phyloP scores from a whole-genome alignment of 2,888 invertebrate genomes.

The Hipparchia semele region DNA sequence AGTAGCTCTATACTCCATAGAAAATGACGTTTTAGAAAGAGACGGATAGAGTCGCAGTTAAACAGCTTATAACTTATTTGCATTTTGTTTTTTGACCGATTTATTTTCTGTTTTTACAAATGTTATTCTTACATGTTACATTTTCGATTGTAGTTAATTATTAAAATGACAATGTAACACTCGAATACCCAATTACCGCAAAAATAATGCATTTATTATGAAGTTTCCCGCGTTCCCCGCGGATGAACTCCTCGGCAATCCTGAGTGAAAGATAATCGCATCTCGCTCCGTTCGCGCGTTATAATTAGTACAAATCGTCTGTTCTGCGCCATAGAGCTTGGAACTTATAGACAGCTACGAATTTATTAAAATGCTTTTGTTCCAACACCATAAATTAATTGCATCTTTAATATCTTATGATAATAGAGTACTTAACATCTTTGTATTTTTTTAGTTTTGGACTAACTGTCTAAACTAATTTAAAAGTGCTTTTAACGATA shows the following conservation, averaged over 20 bases:
- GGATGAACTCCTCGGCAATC: conserved; percentile 43
- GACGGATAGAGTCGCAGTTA: too few relatives aligned
- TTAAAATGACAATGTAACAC: background rate
- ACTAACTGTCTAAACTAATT: too few relatives aligned
- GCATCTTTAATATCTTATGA: too few relatives aligned
- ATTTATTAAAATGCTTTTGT: background rate
- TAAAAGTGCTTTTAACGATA: too few relatives aligned
- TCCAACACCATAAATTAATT: background rate
- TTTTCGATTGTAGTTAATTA: background rate
- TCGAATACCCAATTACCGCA: conserved; percentile 8
- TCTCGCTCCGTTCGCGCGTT: conserved; percentile 76
- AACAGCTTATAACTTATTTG: too few relatives aligned
- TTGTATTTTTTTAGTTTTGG: too few relatives aligned
- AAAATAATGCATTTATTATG: conserved; percentile 18
- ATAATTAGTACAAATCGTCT: conserved; percentile 82
- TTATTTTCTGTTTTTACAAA: too few relatives aligned
- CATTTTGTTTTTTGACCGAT: too few relatives aligned
- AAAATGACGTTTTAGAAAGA: too few relatives aligned
- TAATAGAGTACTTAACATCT: too few relatives aligned
- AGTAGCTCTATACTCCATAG: too few relatives aligned
- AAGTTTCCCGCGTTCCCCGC: conserved; percentile 20
- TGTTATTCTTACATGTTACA: too few relatives aligned
- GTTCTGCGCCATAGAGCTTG: conserved; percentile 57
- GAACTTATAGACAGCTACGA: conserved; percentile 50
- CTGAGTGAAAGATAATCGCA: conserved; percentile 73